These are phyloP conservation scores for Carassius auratus DNA, from an alignment of 2,113 vertebrate species.

Conservation along the genomic window DNA sequence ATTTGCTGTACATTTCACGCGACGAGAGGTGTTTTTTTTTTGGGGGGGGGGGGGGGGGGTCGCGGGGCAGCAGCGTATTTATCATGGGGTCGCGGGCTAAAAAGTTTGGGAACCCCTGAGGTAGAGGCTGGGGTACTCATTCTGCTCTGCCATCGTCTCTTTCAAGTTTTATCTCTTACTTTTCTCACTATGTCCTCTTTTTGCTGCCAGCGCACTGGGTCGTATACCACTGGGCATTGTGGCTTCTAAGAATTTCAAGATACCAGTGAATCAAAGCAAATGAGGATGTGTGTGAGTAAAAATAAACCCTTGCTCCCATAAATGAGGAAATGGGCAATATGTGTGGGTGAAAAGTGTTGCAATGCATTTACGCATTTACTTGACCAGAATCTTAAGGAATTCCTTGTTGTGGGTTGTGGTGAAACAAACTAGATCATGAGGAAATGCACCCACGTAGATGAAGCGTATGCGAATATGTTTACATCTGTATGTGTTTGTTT, in stretches of 20 bases:
- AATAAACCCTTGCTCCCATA: slow-evolving; percentile 29
- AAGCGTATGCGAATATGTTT: background rate
- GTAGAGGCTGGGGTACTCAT: slow-evolving; percentile 53
- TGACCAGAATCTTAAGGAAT: slow-evolving; percentile 17
- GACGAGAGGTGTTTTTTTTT: too few relatives aligned
- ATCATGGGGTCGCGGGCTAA: too few relatives aligned
- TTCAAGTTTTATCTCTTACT: slow-evolving; percentile 49
- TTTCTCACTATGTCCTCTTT: slow-evolving; percentile 30
- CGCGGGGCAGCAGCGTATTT: too few relatives aligned
- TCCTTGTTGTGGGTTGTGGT: background rate
- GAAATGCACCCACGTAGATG: background rate
- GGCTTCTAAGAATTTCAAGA: slow-evolving; percentile 27
- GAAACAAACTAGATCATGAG: background rate
- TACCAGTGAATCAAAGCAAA: slow-evolving; percentile 30
- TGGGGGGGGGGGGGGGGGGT: too few relatives aligned
- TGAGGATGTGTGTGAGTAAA: slow-evolving; percentile 28
- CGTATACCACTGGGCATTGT: background rate
- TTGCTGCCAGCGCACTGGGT: slow-evolving; percentile 16
- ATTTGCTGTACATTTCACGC: too few relatives aligned
- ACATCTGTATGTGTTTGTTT: slow-evolving; percentile 7
- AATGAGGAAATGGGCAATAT: slow-evolving; percentile 43
- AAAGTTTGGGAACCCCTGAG: too few relatives aligned
- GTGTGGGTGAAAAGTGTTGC: slow-evolving; percentile 28
- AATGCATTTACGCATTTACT: background rate
- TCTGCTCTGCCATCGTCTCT: slow-evolving; percentile 54